Conservation (phyloP, 2,797 vertebrate species). For the Octomys mimax region DNA sequence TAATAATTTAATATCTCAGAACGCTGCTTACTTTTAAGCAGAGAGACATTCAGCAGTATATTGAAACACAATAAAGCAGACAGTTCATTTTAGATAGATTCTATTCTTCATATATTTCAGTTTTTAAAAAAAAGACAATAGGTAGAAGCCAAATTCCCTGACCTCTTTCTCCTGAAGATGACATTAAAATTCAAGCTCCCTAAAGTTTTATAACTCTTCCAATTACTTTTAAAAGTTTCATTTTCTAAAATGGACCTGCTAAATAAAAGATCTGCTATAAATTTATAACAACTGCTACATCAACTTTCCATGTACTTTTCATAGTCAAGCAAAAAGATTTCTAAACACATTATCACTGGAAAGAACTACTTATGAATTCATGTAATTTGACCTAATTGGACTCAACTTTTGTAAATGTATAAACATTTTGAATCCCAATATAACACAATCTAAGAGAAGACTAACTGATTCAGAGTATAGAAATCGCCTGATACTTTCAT, state of each 20-base stretch:
- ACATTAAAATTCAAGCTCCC: conserved; percentile 32
- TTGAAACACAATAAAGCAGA: background rate
- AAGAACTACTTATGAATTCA: background rate
- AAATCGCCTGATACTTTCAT: background rate
- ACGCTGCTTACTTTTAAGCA: conserved; percentile 25
- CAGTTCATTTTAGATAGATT: background rate
- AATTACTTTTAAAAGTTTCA: conserved; percentile 56
- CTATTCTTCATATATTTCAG: background rate
- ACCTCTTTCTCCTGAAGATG: background rate
- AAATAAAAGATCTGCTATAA: conserved; percentile 68
- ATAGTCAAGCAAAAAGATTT: conserved; percentile 6
- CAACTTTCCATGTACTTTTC: background rate
- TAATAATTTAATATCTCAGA: background rate
- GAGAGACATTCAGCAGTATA: background rate
- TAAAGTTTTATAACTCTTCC: conserved; percentile 30
- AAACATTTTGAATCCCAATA: background rate
- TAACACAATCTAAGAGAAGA: background rate
- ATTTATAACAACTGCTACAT: conserved; percentile 41
- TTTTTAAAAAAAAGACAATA: background rate
- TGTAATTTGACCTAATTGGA: background rate
- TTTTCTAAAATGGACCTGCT: conserved; percentile 61
- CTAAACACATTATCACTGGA: background rate
- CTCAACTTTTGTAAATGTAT: conserved; percentile 7
- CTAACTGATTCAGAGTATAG: background rate
- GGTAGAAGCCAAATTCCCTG: background rate